A percentile compares a stretch with the other conserved stretches of the same genome.
Evolutionary conservation across 1,140 invertebrate genomes (phyloP).

Genomic region (Drosophila tropicalis): DNA sequence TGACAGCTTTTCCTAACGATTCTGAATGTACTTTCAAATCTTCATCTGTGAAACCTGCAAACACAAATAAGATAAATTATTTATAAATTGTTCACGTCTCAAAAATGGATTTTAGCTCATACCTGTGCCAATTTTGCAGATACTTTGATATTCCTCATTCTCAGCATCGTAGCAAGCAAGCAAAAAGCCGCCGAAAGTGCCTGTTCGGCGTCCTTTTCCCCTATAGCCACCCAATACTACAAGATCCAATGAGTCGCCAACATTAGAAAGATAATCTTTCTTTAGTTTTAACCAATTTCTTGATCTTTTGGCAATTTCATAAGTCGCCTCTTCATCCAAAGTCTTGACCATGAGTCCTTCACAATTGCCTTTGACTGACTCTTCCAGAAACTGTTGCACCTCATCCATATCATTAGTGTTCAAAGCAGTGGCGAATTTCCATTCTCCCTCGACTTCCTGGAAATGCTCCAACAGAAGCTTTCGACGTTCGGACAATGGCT

Average conservation of each 20-base stretch:
- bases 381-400: slow-evolving; percentile 96
- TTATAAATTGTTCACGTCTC: neutral
- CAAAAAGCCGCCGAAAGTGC: slow-evolving; percentile 97
- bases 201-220: slow-evolving; percentile 97
- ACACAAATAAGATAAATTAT: neutral
- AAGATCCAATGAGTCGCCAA: slow-evolving; percentile 96
- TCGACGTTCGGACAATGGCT: slow-evolving; percentile 91
- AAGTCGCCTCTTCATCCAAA: slow-evolving; percentile 95
- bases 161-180: slow-evolving; percentile 98
- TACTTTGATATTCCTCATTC: slow-evolving; percentile 95
- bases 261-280: slow-evolving; percentile 98
- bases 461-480: slow-evolving; percentile 91
- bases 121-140: slow-evolving; percentile 97
- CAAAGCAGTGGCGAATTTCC: slow-evolving; percentile 93
- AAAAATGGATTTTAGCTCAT: neutral
- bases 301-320: slow-evolving; percentile 99
- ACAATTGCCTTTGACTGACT: slow-evolving; percentile 98
- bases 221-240: slow-evolving; percentile 98
- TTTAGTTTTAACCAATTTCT: slow-evolving; percentile 99
- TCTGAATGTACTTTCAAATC: slow-evolving; percentile 91
- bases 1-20: slow-evolving; percentile 91
- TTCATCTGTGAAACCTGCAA: slow-evolving; percentile 92
- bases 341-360: slow-evolving; percentile 99
- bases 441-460: slow-evolving; percentile 90
- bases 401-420: slow-evolving; percentile 96